Evolutionary conservation across 2,113 vertebrate genomes (phyloP), one percentile per base, ranked within the genome.

Genomic region (Zingel zingel): DNA sequence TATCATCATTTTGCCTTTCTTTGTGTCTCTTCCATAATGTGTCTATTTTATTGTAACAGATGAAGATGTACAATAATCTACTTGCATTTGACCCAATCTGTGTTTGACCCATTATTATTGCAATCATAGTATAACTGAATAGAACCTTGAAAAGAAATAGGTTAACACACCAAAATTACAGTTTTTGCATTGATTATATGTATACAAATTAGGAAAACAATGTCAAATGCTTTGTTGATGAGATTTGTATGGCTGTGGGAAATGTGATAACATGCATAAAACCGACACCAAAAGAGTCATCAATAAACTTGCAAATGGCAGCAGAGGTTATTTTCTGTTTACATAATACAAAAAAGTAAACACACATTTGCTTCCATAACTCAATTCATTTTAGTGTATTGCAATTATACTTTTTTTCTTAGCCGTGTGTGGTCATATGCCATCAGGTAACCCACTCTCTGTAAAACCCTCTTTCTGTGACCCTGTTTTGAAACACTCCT

Each of bases 1-100:
- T 83, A 91, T 95, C 90, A 93, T 92, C 71, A 84, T 75, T 90
- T 90, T 92, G 85, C 84, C 88, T 83, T 70, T 62, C 21, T 87
- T 57, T 80, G 71, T 65, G 50, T 87, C 45, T 73, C 57, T 79
- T 77, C 54, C 43, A 74, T 91, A 84, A 82, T 86, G 50, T 69
- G 39, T 84, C 68, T 66, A 21, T 89, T 90, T 85, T 59, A 76
- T 64, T 85, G 48, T 27, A 72, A 85, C 75, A 71, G 51, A 89
- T 82, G 68, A 62, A 88, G 78, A 88, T 89, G 63, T 54, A 84
- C 68, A 81, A 89, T 92, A 81, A 93, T 94, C 82, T 90, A 85
- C 80, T 71, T 89, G 88, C 65, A 88, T 88, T 87, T 76, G 9
- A 64, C 75, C 71, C 70, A 74, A 84, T 88, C 75, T 77, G 39